Conservation (phyloP, 1,140 invertebrate genomes). For the Hetaerina americana region DNA sequence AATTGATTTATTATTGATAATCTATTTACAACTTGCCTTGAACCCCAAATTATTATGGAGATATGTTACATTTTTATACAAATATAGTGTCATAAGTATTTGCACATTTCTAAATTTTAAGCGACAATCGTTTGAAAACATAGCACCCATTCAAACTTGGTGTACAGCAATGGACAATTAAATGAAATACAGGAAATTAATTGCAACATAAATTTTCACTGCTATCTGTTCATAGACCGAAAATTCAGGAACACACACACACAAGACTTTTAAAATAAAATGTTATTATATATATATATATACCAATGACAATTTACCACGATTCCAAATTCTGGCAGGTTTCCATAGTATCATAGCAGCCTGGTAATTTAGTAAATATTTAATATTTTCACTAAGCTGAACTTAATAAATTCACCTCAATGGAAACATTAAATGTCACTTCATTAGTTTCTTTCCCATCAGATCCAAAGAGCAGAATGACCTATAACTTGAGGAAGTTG, state of each 20-base stretch:
- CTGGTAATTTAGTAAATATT: not conserved
- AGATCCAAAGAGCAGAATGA: no score
- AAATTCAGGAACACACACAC: no score
- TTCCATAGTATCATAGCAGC: no score
- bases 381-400: not conserved
- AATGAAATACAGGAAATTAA: not conserved
- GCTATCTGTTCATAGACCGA: not conserved
- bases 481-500: no score
- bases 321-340: no score
- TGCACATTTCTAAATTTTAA: conserved; percentile 1
- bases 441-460: no score
- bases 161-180: not conserved
- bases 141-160: conserved; percentile 3
- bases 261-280: no score
- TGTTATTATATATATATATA: no score
- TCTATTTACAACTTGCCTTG: conserved; percentile 3
- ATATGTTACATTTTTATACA: conserved; percentile 8
- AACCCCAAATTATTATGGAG: conserved; percentile 5
- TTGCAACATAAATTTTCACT: not conserved
- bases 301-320: no score
- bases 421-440: no score
- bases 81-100: conserved; percentile 5
- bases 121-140: conserved; percentile 2
- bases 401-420: no score
- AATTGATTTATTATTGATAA: conserved; percentile 5